Evolutionary conservation across 53 echinoderm and acorn worm genomes (phyloP), one percentile per base, ranked within the genome.

Genomic region (Patiria pectinifera): DNA sequence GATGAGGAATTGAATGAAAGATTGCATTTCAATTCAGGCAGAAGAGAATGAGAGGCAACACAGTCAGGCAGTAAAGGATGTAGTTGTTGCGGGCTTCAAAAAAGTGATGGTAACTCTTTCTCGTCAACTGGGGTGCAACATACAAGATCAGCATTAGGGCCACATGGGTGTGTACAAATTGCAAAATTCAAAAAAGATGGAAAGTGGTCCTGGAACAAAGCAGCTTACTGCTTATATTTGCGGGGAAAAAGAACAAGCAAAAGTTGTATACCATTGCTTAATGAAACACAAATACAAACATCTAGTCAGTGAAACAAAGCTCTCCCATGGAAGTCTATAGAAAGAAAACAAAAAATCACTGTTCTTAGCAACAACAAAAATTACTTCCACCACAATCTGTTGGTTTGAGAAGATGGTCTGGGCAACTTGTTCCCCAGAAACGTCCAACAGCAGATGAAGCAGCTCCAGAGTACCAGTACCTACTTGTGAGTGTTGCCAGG

Each of bases 401-500:
- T 44, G n/a, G 92, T 87, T 19, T 93, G 93, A 79, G 70, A 78
- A 21, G 44, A 24, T 87, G 93, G 2, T 47, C 76, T 11, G 93
- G 87, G 7, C 18, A 86, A 82, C 87, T 93, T 61, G 87, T 93
- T 78, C 87, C 93, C 1, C 82, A 80, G 21, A 93, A 87, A 58
- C 61, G 93, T 21, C 71, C 93, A 62, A 24, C 23, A 19, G 61
- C 19, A 48, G 53, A 93, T 26, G 61, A 80, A n/a, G 81, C 86
- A 70, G 81, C 87, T 23, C 45, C 43, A 22, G 69, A 87, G 2
- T 87, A 93, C 70, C 72, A 87, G 2, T 87, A 93, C 70, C 72
- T 93, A 10, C 93, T 87, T 93, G 93, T 80, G 87, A 93, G 25
- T 92, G 85, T 63, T 93, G 93, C 70, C 80, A 80, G 35, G 93